A percentile compares a stretch with the other conserved stretches of the same genome.
Evolutionary conservation across 2,113 vertebrate genomes (phyloP).

Genomic region (Rhegmatorhina hoffmannsi): DNA sequence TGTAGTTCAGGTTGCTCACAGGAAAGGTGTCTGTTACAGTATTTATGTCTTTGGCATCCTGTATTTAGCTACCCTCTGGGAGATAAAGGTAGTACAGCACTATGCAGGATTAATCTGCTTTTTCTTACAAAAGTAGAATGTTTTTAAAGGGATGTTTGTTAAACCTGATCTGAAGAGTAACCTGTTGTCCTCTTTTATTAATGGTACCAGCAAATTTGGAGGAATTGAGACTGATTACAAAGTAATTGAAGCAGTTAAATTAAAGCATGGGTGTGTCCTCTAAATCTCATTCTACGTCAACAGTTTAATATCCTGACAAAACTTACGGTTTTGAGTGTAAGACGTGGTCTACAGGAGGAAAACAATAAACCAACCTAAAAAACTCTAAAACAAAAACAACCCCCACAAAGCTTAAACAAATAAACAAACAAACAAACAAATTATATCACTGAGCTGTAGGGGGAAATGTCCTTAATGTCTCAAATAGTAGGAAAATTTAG

Average conservation of each 20-base stretch:
- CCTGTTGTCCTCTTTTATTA: background rate
- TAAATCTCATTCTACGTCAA: background rate
- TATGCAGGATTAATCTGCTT: background rate
- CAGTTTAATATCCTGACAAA: background rate
- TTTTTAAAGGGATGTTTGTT: background rate
- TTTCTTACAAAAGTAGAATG: background rate
- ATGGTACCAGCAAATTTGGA: background rate
- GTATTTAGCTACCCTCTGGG: background rate
- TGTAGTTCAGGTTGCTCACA: background rate
- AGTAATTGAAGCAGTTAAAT: background rate
- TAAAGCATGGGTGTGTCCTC: background rate
- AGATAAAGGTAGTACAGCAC: background rate
- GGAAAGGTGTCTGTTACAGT: background rate
- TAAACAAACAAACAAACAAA: background rate
- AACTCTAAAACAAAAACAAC: rapidly evolving
- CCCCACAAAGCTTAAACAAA: background rate
- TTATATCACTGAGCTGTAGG: background rate
- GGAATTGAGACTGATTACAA: background rate
- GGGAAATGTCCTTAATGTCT: background rate
- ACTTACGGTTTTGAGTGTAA: background rate
- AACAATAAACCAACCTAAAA: background rate
- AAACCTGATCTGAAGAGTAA: background rate
- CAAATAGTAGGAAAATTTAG: background rate
- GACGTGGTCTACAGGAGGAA: background rate
- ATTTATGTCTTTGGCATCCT: background rate